Percentiles rank a stretch among this genome's conserved stretches.
These are phyloP conservation scores for Pseudopipra pipra DNA, from an alignment of 2,113 vertebrate species.

Conservation along the genomic window DNA sequence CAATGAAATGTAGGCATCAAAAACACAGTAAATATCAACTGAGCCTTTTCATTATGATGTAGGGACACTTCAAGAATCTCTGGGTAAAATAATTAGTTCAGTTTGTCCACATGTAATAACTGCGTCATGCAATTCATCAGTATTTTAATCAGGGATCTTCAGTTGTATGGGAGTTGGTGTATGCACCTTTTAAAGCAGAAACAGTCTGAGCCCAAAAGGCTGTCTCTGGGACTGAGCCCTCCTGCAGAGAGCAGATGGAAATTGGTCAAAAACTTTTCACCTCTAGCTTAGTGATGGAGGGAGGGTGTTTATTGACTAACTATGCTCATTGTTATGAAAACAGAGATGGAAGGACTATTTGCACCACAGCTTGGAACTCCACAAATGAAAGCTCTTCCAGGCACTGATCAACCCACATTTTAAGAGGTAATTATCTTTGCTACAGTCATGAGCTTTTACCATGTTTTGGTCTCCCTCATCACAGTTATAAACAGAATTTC, in stretches of 20 bases:
- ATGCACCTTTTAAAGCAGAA: background rate
- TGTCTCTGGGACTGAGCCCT: background rate
- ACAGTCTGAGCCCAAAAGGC: background rate
- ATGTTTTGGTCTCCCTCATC: background rate
- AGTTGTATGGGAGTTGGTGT: background rate
- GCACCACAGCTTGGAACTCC: background rate
- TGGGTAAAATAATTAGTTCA: background rate
- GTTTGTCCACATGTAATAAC: background rate
- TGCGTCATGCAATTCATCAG: background rate
- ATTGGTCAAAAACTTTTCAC: background rate
- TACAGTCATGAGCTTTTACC: background rate
- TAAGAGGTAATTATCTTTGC: background rate
- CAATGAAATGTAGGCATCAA: background rate
- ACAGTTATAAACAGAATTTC: background rate
- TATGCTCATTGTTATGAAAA: background rate
- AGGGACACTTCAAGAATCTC: background rate
- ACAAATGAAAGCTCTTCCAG: background rate
- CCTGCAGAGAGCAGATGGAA: background rate
- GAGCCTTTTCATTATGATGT: background rate
- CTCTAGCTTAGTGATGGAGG: background rate
- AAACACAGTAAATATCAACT: background rate
- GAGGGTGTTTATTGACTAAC: background rate
- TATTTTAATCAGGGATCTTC: background rate
- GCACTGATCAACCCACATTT: background rate
- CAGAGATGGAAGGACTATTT: background rate